Evolutionary conservation across 2,888 invertebrate species (phyloP).

Genomic region (Sisyra terminalis): DNA sequence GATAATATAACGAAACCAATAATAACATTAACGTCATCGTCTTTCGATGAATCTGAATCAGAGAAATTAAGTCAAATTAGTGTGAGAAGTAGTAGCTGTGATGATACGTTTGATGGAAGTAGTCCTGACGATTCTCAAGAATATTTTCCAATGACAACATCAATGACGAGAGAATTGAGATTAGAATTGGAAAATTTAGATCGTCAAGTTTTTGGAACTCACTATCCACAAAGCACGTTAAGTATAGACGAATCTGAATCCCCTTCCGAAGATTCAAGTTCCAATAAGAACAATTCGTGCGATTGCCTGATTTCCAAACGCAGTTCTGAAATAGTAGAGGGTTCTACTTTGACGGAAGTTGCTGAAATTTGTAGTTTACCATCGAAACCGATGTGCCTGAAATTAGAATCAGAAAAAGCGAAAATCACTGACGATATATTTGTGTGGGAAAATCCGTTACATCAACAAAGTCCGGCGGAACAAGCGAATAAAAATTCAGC

Average conservation of each 20-base stretch:
- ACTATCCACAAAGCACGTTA: slow-evolving; percentile 16
- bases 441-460: slow-evolving; percentile 65
- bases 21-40: slow-evolving; percentile 30
- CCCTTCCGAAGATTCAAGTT: slow-evolving; percentile 10
- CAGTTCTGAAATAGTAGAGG: slow-evolving; percentile 13
- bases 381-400: slow-evolving; percentile 16
- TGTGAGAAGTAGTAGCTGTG: slow-evolving; percentile 20
- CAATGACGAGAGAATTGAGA: slow-evolving; percentile 67
- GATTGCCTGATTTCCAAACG: slow-evolving; percentile 13
- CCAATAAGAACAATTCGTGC: slow-evolving; percentile 12
- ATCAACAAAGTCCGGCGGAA: slow-evolving; percentile 32
- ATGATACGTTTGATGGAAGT: slow-evolving; percentile 35
- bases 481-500: slow-evolving; percentile 22
- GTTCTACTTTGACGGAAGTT: slow-evolving; percentile 13
- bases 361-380: slow-evolving; percentile 16
- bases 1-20: slow-evolving; percentile 24
- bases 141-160: slow-evolving; percentile 76
- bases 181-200: slow-evolving; percentile 72
- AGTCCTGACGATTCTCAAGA: slow-evolving; percentile 70
- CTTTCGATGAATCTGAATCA: slow-evolving; percentile 32
- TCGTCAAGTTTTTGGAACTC: slow-evolving; percentile 61
- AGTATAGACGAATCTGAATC: slow-evolving; percentile 14
- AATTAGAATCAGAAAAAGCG: slow-evolving; percentile 23
- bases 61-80: slow-evolving; percentile 21
- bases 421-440: slow-evolving; percentile 51